Percentiles rank a stretch among this genome's conserved stretches.
These are phyloP conservation scores for Aplysina aerophoba DNA, from an alignment of 37 sponge, comb jelly and placozoan species.

Conservation along the genomic window DNA sequence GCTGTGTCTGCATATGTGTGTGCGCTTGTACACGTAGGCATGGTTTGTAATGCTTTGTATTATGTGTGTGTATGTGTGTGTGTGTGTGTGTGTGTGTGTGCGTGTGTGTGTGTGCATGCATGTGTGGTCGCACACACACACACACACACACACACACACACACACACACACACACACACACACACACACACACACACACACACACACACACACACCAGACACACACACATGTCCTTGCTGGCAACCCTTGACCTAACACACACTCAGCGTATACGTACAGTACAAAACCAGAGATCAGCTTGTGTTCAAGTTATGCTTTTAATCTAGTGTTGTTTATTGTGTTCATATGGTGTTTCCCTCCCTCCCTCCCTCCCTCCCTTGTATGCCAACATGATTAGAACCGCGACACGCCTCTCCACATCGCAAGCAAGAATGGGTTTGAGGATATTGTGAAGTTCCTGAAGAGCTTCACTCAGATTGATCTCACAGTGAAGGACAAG, in stretches of 20 bases:
- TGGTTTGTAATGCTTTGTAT: no score
- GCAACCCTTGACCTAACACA: neutral
- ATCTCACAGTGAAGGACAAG: slow-evolving; percentile 48
- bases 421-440: slow-evolving; percentile 90
- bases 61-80: slow-evolving; percentile 28
- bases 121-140: no score
- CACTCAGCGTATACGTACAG: neutral
- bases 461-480: slow-evolving; percentile 48
- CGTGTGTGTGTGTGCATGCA: slow-evolving; percentile 26
- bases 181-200: no score
- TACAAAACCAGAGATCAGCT: no score
- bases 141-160: no score
- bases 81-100: neutral
- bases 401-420: slow-evolving; percentile 91
- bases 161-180: no score
- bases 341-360: neutral
- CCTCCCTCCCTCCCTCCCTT: no score
- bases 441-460: slow-evolving; percentile 81
- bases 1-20: neutral
- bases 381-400: slow-evolving; percentile 31
- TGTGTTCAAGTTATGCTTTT: neutral
- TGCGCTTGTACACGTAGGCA: neutral
- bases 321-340: neutral
- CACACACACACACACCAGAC: no score
- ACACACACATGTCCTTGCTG: neutral